Base-by-base conservation (phyloP, 2,797 vertebrate species). In the Alfaro cultratus region DNA sequence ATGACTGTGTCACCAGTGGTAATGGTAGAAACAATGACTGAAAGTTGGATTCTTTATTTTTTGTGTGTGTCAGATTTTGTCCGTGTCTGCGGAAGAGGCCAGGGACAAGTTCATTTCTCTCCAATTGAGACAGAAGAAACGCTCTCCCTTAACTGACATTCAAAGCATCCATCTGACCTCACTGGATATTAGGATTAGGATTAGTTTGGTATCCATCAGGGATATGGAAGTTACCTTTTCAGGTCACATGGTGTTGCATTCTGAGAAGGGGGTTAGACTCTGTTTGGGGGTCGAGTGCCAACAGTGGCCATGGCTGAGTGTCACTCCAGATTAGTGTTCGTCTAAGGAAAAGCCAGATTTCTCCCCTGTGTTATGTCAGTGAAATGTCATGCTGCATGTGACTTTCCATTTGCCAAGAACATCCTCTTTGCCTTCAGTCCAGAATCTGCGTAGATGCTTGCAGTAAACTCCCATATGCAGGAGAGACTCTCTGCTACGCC, bases 311-410 rank as follows among this genome's bases (percentile, higher is more conserved):
- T 90, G 79, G 88, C 87, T 87, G 86, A 73, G 85, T 96, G 96
- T 96, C 97, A 94, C 94, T 93, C 92, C 82, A 18, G 86, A 94
- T 97, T 95, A 95, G 87, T 73, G 91, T 92, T 83, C 89, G 82
- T 80, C 87, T 78, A 88, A 89, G 88, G 87, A 90, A 92, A 43
- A 86, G 73, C 85, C 79, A 77, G 47, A 81, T 79, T 81, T 16
- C 51, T 78, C 76, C 84, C 80, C 86, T 83, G 83, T 83, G 84
- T 80, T 92, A 70, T 83, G 93, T 93, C 95, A 73, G 88, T 64
- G 93, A 94, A 93, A 94, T 90, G 95, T 92, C 95, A 92, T 79
- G 75, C 90, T 90, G 88, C 88, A 89, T 87, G 76, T 73, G 13
- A 82, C 78, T 91, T 92, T 85, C 75, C 91, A 89, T 93, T 89